Evolutionary conservation across 2,797 vertebrate species (phyloP).

Genomic region (Aeoliscus strigatus): DNA sequence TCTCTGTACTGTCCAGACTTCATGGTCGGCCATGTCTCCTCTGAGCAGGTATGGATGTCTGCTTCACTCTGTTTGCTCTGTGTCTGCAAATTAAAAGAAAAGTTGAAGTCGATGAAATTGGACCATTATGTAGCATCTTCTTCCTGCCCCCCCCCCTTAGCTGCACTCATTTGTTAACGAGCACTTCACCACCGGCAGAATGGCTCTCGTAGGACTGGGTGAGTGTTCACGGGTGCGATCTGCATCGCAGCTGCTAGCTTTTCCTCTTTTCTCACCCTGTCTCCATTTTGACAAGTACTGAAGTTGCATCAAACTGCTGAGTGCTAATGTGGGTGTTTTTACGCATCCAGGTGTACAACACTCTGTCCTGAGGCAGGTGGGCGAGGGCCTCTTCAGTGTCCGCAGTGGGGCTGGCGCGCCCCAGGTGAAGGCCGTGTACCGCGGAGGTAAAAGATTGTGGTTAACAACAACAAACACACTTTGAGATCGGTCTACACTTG

Average conservation of each 20-base stretch:
- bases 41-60: constrained; percentile 74
- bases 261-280: neutral
- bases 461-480: neutral
- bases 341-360: constrained; percentile 81
- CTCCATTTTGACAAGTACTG: neutral
- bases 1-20: constrained; percentile 89
- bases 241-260: constrained; percentile 3
- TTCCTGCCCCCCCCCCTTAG: constrained; percentile 62
- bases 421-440: constrained; percentile 75
- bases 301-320: neutral
- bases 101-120: too few species aligned
- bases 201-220: constrained; percentile 92
- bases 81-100: too few species aligned
- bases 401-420: constrained; percentile 75
- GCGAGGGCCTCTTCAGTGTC: constrained; percentile 81
- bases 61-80: neutral
- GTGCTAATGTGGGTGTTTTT: constrained; percentile 1
- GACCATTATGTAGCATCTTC: constrained; percentile 1
- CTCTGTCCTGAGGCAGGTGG: constrained; percentile 81
- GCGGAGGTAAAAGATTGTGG: constrained; percentile 76
- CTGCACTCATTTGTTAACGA: constrained; percentile 84
- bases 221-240: constrained; percentile 31
- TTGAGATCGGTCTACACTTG: neutral
- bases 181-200: constrained; percentile 85
- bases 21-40: constrained; percentile 78